Percentiles rank a stretch among this genome's conserved stretches.
Evolutionary conservation across 2,797 vertebrate species (phyloP).

Genomic region (Apogon talboti): DNA sequence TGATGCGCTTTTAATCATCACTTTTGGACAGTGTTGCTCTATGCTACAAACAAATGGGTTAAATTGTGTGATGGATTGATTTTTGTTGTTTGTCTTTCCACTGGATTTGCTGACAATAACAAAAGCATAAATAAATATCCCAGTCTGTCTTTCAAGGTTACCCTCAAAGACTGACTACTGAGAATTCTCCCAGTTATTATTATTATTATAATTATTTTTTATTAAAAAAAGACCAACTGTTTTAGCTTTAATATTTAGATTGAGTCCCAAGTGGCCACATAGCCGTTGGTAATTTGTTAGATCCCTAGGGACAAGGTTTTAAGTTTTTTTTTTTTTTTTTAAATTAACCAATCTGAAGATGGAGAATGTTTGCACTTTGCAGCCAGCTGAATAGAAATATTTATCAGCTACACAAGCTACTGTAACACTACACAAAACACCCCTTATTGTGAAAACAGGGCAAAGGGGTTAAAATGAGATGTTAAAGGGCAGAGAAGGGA

Average conservation of each 20-base stretch:
- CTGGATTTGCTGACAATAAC: no score
- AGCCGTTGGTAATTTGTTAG: background rate
- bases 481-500: background rate
- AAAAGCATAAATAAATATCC: no score
- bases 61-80: no score
- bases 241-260: background rate
- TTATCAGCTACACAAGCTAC: background rate
- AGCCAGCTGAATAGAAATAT: background rate
- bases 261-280: background rate
- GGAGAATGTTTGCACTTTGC: background rate
- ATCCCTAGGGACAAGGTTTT: background rate
- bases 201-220: no score
- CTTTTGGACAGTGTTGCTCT: no score
- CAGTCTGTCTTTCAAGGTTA: background rate
- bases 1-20: no score
- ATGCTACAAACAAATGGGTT: no score
- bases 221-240: background rate
- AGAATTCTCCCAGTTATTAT: background rate
- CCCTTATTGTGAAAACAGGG: background rate
- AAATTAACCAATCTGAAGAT: background rate
- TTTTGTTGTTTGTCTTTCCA: no score
- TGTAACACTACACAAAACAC: background rate
- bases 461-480: background rate
- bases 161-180: background rate
- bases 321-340: background rate